Conservation (phyloP, 2,113 vertebrate genomes). For the Bufo gargarizans region DNA sequence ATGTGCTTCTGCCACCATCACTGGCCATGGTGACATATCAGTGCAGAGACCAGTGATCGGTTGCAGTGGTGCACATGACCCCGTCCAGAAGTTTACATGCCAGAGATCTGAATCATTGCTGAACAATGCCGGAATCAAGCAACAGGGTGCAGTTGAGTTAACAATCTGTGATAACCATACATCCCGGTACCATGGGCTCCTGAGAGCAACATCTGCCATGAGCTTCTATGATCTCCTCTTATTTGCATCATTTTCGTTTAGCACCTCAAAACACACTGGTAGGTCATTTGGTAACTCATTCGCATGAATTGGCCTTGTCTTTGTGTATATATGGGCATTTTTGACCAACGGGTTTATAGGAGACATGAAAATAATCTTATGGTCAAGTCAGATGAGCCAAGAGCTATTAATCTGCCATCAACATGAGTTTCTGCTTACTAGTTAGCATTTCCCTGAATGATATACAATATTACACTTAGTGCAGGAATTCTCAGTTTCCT, state of each 20-base stretch:
- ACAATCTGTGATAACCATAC: too few species aligned
- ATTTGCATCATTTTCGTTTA: not conserved
- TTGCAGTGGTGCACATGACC: too few species aligned
- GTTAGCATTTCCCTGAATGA: conserved; percentile 31
- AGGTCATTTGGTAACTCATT: not conserved
- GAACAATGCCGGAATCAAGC: too few species aligned
- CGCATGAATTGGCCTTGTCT: not conserved
- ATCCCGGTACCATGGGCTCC: not conserved
- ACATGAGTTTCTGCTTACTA: conserved; percentile 25
- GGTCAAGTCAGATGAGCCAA: conserved; percentile 38
- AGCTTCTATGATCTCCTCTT: not conserved
- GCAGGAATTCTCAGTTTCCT: conserved; percentile 41
- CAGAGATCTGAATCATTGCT: too few species aligned
- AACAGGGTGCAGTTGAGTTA: too few species aligned
- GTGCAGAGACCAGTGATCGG: too few species aligned
- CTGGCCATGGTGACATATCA: too few species aligned
- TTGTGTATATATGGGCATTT: not conserved
- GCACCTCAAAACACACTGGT: not conserved
- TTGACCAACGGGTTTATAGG: conserved; percentile 29
- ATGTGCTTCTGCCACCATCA: too few species aligned
- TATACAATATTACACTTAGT: conserved; percentile 42
- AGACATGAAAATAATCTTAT: conserved; percentile 49
- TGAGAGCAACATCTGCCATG: not conserved
- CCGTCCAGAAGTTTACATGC: too few species aligned
- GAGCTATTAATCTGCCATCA: conserved; percentile 44